Evolutionary conservation across 1,140 invertebrate species (phyloP), one percentile per base, ranked within the genome.

Genomic region (Diorhabda sublineata): DNA sequence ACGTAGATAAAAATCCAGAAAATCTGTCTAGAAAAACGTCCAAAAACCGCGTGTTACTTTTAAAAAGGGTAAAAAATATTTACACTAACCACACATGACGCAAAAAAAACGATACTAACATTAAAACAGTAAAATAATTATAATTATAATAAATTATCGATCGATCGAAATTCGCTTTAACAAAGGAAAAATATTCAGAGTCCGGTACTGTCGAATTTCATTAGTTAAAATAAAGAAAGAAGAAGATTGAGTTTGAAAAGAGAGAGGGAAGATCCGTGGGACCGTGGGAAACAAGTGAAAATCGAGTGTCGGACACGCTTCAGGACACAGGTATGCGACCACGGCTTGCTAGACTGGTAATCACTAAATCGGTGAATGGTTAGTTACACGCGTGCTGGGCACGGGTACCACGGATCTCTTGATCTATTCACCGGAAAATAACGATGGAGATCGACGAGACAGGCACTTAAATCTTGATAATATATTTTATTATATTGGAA

Each of bases 241-340:
- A 6, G 47, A 6, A 52, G 47, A 59, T 44, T 52, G n/a, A 52
- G 47, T 6, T 52, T 52, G 47, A 6, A 52, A n/a, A 52, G 61
- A 52, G 63, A 60, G 44, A 45, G 47, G 68, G 65, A 67, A 69
- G 59, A 70, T 57, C 57, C 67, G 61, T 64, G 67, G 68, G 60
- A 74, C 70, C 72, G 72, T 75, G 71, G 71, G 73, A 75, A 75
- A 64, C 69, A 70, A 66, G 60, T 43, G 65, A 71, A 67, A 52
- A 52, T 52, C 47, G 47, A 52, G 6, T 57, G 64, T 60, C 59
- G 69, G 71, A 73, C 72, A 73, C 72, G 72, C 72, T 73, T 66
- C 72, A 70, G 58, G 67, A 68, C 45, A 73, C 61, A 66, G 72
- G 72, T 69, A 73, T 73, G 71, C 64, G 66, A 69, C 66, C 71